These are phyloP conservation scores for Cataglyphis altisquamis DNA, from an alignment of 2,888 invertebrate genomes.

Conservation along the genomic window DNA sequence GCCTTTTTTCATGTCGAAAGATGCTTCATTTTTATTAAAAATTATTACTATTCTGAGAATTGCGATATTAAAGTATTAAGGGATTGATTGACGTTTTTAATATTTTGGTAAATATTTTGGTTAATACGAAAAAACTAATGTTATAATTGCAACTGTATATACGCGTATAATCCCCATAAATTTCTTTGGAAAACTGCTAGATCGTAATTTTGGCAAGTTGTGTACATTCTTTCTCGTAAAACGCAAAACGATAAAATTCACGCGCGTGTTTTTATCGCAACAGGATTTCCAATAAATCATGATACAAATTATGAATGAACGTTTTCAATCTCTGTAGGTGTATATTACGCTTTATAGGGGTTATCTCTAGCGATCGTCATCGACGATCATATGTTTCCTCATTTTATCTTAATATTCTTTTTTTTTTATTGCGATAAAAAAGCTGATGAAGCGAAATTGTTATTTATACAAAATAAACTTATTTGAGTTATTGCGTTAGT, in stretches of 20 bases:
- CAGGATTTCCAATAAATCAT: constrained; percentile 9
- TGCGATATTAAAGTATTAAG: not conserved
- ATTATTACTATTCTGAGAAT: not conserved
- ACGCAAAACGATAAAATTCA: not conserved
- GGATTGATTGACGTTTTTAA: too few species aligned
- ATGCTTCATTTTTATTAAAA: not conserved
- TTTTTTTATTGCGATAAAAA: not conserved
- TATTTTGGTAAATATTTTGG: not conserved
- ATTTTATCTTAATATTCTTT: not conserved
- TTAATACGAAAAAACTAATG: not conserved
- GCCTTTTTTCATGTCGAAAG: not conserved
- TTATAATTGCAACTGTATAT: not conserved
- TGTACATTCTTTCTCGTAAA: not conserved
- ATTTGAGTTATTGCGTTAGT: not conserved
- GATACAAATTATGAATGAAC: constrained; percentile 9
- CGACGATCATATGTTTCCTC: not conserved
- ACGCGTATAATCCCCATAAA: not conserved
- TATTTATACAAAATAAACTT: not conserved
- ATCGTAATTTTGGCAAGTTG: not conserved
- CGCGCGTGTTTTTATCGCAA: not conserved
- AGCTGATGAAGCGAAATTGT: not conserved
- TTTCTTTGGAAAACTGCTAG: not conserved
- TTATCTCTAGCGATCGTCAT: constrained; percentile 7
- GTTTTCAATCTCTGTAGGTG: not conserved
- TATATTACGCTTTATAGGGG: not conserved